Conservation (phyloP, 2,888 invertebrate species). For the Smittia aterrima region DNA sequence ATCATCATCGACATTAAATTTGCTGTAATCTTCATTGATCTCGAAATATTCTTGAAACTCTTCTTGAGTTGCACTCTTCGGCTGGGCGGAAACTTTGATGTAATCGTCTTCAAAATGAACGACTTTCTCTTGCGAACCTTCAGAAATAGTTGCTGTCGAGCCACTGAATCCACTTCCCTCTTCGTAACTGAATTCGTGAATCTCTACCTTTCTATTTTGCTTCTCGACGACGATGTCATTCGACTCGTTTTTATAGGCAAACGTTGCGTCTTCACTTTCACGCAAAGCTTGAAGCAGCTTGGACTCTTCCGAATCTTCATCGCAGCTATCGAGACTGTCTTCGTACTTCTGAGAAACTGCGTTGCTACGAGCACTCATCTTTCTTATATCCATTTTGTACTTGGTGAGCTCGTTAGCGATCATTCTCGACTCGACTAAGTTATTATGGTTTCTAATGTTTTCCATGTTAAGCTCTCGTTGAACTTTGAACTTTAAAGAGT, state of each 20-base stretch:
- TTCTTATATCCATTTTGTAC: constrained; percentile 46
- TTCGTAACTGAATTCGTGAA: constrained; percentile 11
- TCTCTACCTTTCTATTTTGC: constrained; percentile 32
- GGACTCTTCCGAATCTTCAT: constrained; percentile 7
- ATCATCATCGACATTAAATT: neutral
- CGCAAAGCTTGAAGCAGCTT: constrained; percentile 10
- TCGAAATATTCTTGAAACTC: constrained; percentile 44
- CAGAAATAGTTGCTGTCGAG: constrained; percentile 20
- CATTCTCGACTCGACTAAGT: constrained; percentile 46
- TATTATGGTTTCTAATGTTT: constrained; percentile 50
- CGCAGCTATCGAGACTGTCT: constrained; percentile 15
- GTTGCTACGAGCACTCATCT: neutral
- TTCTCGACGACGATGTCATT: constrained; percentile 33
- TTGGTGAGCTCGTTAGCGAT: constrained; percentile 51
- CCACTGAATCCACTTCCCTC: constrained; percentile 24
- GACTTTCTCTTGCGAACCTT: constrained; percentile 12
- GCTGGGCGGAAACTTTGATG: constrained; percentile 42
- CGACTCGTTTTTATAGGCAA: constrained; percentile 18
- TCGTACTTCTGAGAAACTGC: neutral
- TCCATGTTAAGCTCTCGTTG: constrained; percentile 45
- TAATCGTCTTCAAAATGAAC: neutral
- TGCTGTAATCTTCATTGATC: neutral
- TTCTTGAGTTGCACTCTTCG: constrained; percentile 48
- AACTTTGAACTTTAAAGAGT: constrained; percentile 41
- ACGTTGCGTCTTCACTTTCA: constrained; percentile 24